phyloP scores from a whole-genome alignment of 2,888 invertebrate species.

The Spisula subtruncata region DNA sequence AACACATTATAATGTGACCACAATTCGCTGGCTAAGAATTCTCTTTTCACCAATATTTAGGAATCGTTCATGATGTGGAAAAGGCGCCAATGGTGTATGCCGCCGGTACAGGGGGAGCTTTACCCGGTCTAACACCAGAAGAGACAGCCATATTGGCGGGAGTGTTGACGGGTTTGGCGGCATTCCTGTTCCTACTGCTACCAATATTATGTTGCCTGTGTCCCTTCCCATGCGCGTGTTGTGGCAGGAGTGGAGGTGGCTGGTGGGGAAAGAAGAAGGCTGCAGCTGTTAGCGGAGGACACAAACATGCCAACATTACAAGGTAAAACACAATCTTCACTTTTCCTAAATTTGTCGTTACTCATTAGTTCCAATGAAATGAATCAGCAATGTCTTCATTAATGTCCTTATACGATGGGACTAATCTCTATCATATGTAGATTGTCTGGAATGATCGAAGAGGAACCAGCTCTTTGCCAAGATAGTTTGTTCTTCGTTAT shows the following conservation, averaged over 20 bases:
- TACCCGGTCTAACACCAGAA: constrained; percentile 72
- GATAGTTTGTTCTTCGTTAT: too few species aligned
- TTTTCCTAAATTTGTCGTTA: too few species aligned
- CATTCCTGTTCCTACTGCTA: constrained; percentile 73
- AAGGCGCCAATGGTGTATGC: constrained; percentile 53
- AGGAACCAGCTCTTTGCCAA: too few species aligned
- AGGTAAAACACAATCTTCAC: constrained; percentile 46
- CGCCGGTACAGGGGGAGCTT: constrained; percentile 60
- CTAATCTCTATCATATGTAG: too few species aligned
- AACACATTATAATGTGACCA: too few species aligned
- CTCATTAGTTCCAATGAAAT: too few species aligned
- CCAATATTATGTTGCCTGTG: constrained; percentile 76
- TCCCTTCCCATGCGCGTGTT: constrained; percentile 70
- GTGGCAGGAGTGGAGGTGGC: constrained; percentile 20
- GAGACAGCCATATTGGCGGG: constrained; percentile 78
- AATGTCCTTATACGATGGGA: too few species aligned
- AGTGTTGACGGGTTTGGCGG: constrained; percentile 73
- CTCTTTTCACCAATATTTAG: too few species aligned
- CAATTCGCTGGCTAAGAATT: too few species aligned
- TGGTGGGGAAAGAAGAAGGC: constrained; percentile 55
- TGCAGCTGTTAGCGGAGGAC: constrained; percentile 50
- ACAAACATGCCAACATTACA: constrained; percentile 57
- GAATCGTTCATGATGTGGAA: constrained; percentile 62
- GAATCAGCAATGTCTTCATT: too few species aligned
- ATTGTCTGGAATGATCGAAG: too few species aligned